Evolutionary conservation across 2,113 vertebrate genomes (phyloP), one percentile per base, ranked within the genome.

Genomic region (Trematomus loennbergii): DNA sequence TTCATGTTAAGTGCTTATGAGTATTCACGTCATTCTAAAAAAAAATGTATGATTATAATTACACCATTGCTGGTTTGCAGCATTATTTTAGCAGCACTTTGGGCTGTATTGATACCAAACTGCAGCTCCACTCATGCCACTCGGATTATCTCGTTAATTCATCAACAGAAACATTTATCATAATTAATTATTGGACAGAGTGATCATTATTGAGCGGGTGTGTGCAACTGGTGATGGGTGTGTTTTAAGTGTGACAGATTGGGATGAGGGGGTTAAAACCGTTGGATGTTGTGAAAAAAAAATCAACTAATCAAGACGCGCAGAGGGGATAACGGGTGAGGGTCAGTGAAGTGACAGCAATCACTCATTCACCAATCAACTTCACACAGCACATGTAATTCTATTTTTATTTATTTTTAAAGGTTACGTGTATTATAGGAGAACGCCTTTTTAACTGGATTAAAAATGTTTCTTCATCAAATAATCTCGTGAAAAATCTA

Each of bases 121-220:
- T 78, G 70, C 79, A 91, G 91, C 91, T 94, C 93, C 94, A 96
- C 95, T 96, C 95, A 95, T 96, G 97, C 96, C 95, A 95, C 95
- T 92, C 94, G 94, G 95, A 97, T 97, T 96, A 96, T 94, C 95
- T 96, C 93, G 92, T 96, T 97, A 96, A 96, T 97, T 97, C 96
- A 97, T 96, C 96, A 97, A 95, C 96, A 97, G 96, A 29, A 95
- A 76, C 95, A 97, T 97, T 97, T 96, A 96, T 97, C 95, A 96
- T 97, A 97, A 97, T 98, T 96, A 97, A 97, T 96, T 97, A 90
- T 95, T 87, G 94, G 94, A 94, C 94, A 91, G 94, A 94, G 94
- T 97, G 94, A 96, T 97, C 96, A 96, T 96, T 96, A 97, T 97
- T 91, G 96, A 97, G 94, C 95, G 96, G 93, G 92, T 94, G 95